These are phyloP conservation scores for Diarsia dahlii DNA, from an alignment of 2,888 invertebrate genomes.

Conservation along the genomic window DNA sequence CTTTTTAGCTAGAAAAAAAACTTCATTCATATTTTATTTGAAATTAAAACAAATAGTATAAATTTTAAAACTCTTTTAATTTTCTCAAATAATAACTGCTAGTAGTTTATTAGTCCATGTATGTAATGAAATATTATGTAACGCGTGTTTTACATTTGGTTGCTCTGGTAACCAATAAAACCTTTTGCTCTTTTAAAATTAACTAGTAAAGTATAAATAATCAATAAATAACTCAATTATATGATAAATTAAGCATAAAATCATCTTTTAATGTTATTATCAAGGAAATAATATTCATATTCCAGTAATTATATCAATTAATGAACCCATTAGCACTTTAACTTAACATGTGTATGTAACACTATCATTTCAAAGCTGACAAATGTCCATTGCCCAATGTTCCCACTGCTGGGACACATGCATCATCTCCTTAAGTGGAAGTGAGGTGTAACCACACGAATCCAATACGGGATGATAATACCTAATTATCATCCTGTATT, in stretches of 20 bases:
- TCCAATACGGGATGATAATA: background rate
- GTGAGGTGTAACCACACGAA: background rate
- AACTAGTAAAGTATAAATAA: background rate
- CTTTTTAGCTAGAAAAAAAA: background rate
- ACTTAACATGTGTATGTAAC: background rate
- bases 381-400: background rate
- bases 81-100: background rate
- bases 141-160: background rate
- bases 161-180: constrained; percentile 7
- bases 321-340: background rate
- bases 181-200: background rate
- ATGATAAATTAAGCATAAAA: background rate
- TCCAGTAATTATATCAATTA: background rate
- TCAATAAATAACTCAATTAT: background rate
- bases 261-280: background rate
- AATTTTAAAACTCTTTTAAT: background rate
- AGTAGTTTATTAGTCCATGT: background rate
- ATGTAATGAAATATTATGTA: background rate
- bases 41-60: background rate
- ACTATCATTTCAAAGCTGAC: background rate
- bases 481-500: too few relatives aligned
- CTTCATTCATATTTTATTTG: background rate
- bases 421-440: background rate
- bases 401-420: background rate
- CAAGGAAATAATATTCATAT: background rate